Conservation (phyloP, 2,113 vertebrate genomes). For the Nothoprocta perdicaria region DNA sequence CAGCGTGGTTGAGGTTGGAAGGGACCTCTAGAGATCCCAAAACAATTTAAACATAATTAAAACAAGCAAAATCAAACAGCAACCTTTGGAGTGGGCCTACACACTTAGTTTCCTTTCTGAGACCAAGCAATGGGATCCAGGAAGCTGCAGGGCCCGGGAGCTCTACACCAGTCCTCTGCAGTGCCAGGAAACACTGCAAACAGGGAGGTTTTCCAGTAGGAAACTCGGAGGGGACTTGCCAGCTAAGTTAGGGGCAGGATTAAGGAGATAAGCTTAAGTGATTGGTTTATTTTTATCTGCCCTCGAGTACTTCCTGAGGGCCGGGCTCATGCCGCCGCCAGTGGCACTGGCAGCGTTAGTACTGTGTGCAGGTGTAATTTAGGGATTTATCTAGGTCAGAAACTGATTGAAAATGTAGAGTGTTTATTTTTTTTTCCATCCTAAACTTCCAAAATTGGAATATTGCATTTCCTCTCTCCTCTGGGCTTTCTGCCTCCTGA, state of each 20-base stretch:
- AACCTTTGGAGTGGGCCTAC: too few relatives aligned
- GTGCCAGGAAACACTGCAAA: not conserved
- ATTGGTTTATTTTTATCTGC: constrained; percentile 55
- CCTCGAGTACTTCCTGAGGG: not conserved
- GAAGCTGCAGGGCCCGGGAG: not conserved
- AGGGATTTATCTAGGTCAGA: not conserved
- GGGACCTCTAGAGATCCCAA: too few relatives aligned
- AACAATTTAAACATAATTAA: too few relatives aligned
- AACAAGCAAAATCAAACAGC: too few relatives aligned
- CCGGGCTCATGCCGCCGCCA: not conserved
- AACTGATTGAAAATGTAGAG: not conserved
- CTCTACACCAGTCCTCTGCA: not conserved
- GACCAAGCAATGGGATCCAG: too few relatives aligned
- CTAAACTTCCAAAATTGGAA: not conserved
- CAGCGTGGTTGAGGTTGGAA: too few relatives aligned
- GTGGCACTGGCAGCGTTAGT: not conserved
- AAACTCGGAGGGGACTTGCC: not conserved
- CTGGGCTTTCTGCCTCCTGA: not conserved
- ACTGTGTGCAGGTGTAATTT: not conserved
- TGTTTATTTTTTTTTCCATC: not conserved
- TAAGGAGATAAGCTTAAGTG: constrained; percentile 46
- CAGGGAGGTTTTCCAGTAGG: not conserved
- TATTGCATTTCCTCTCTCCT: not conserved
- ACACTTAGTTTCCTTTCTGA: too few relatives aligned
- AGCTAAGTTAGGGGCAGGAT: not conserved